Percentiles rank a stretch among this genome's conserved stretches.
Evolutionary conservation across 2,113 vertebrate species (phyloP).

Genomic region (Ictalurus punctatus): DNA sequence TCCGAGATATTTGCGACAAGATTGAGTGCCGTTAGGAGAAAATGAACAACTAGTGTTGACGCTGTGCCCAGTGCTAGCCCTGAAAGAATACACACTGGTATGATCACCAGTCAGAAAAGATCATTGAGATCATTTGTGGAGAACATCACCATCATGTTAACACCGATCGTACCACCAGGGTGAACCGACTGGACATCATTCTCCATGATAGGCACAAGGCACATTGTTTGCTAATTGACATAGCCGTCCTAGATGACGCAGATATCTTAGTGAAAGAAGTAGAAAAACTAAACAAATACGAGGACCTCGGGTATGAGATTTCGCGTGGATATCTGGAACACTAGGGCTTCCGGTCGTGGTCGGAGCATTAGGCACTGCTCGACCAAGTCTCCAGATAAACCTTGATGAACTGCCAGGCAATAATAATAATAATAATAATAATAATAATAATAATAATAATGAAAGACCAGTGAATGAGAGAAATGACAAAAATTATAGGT

Average conservation of each 20-base stretch:
- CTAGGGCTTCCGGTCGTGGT: not conserved
- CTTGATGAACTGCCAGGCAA: not conserved
- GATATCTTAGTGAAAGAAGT: not conserved
- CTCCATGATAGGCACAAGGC: too few relatives aligned
- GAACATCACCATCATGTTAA: not conserved
- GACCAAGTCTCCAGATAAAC: not conserved
- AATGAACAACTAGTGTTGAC: too few relatives aligned
- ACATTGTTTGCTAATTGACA: not conserved
- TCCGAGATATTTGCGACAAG: not conserved
- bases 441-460: too few relatives aligned
- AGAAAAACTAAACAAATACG: not conserved
- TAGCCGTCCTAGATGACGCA: not conserved
- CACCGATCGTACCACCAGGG: not conserved
- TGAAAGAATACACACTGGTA: not conserved
- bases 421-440: too few relatives aligned
- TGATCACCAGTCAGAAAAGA: not conserved
- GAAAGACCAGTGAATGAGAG: not conserved
- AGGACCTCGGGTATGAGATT: not conserved
- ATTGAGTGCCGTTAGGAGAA: too few relatives aligned
- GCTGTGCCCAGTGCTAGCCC: too few relatives aligned
- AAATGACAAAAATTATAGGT: not conserved
- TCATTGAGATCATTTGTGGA: not conserved
- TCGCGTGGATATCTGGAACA: not conserved
- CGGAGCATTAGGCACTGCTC: too few relatives aligned
- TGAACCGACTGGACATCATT: not conserved